Base-by-base conservation (phyloP, 35 echinoderm and acorn worm species). In the Heliocidaris tuberculata region DNA sequence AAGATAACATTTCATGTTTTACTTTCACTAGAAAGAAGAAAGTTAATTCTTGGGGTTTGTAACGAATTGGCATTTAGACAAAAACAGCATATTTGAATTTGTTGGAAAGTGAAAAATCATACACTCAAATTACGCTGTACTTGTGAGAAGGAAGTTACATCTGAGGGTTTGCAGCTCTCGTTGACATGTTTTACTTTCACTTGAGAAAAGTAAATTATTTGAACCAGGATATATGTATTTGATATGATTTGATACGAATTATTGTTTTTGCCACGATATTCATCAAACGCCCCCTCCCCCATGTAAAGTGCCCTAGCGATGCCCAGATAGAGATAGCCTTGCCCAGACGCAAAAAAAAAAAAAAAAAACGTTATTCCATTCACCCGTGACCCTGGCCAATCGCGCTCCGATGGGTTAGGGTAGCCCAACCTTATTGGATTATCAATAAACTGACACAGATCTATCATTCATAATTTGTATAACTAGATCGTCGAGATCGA, bases 361-460 rank as follows among this genome's bases (percentile, higher is more conserved):
- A n/a, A n/a, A n/a, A n/a, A n/a, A 0, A 78, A 42, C 35, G 35
- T 42, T 42, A 42, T 42, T 42, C 3, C 35, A 42, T 42, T 42
- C 35, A 42, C 35, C 35, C 35, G 35, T 78, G 65, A n/a, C 65
- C 65, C 1, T 78, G 27, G 2, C 65, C 27, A 78, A 7, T 78
- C 21, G 4, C 65, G 19, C 65, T 78, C 21, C 65, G 17, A 78
- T 78, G 65, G 21, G 3, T 78, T 21, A 78, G 65, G 65, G 19
- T 78, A 78, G 21, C 65, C 0, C n/a, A 78, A 19, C 6, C 65
- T 78, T 78, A 78, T 78, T 24, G 17, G 65, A n/a, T 78, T 78
- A 78, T 78, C 21, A n/a, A 78, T 78, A 78, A 27, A 78, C 65
- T 78, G 65, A n/a, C 65, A 78, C 65, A 78, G 65, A 78, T 78